Evolutionary conservation across 1,140 invertebrate genomes (phyloP), one percentile per base, ranked within the genome.

Genomic region (Drosophila arizonae): DNA sequence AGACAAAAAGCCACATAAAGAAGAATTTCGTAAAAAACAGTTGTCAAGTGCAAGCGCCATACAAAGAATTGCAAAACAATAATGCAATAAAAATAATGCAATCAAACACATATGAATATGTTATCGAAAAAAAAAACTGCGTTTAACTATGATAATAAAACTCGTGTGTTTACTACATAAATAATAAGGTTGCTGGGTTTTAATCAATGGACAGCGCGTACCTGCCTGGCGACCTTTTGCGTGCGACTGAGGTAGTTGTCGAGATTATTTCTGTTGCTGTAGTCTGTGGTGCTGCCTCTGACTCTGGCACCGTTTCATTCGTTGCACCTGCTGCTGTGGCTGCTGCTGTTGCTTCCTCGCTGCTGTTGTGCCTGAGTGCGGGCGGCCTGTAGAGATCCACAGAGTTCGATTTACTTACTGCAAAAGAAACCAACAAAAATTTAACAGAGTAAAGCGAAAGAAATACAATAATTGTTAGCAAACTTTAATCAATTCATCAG

Each of bases 361-460:
- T 80, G 54, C 77, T 90, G 28, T 76, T 77, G 56, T 86, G 81
- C 46, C 90, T 84, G 39, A 91, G 71, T 46, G 90, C 88, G 67
- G 90, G 90, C 17, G 90, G 90, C 55, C 85, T 67, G 71, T 91
- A 91, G 46, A 91, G 72, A 75, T 91, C 90, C 62, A 91, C 82
- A 46, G 90, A 88, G 69, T 91, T 90, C 30, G 90, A 89, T 87
- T 91, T 91, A 60, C 75, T 86, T 58, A 90, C 90, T 91, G 50
- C 33, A 75, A 33, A 58, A 33, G 41, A 62, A 8, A 43, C n/a
- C 43, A 45, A 69, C 52, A 33, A 45, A 46, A 43, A 56, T 33
- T 15, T 17, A 45, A 63, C 50, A 51, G 33, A 36, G 33, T 6
- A 36, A 36, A 36, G 9, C 30, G 43, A 66, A 41, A 39, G 21